phyloP scores from a whole-genome alignment of 1,140 invertebrate genomes.

The Coboldia fuscipes region DNA sequence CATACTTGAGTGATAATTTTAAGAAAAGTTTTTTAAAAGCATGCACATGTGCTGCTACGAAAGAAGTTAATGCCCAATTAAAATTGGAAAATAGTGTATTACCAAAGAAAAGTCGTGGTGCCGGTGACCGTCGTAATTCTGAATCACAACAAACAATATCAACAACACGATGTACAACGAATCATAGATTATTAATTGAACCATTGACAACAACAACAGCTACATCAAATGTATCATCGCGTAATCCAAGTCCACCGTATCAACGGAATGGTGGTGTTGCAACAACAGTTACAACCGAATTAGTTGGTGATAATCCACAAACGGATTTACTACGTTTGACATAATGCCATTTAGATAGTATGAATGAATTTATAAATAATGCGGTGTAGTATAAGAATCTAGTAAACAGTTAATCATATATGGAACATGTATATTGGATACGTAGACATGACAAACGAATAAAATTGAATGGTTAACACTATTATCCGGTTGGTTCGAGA shows the following conservation, averaged over 20 bases:
- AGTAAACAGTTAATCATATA: no score
- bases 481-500: no score
- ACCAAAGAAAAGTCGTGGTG: conserved; percentile 20
- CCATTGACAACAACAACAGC: conserved; percentile 1
- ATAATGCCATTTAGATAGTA: no score
- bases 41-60: conserved; percentile 59
- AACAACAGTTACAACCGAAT: no score
- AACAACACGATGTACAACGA: background rate
- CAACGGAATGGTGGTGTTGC: no score
- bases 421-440: no score
- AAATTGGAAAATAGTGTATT: conserved; percentile 82
- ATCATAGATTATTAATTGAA: background rate
- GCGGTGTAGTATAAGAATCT: no score
- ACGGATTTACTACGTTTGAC: no score
- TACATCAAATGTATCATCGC: background rate
- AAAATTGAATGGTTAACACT: no score
- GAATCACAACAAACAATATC: background rate
- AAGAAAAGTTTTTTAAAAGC: conserved; percentile 89
- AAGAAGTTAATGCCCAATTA: conserved; percentile 67
- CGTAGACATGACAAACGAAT: no score
- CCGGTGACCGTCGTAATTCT: background rate
- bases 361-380: no score
- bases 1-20: conserved; percentile 84
- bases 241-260: conserved; percentile 1
- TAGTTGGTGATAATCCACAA: no score